phyloP scores from a whole-genome alignment of 2,888 invertebrate genomes.

The Apamea epomidion region DNA sequence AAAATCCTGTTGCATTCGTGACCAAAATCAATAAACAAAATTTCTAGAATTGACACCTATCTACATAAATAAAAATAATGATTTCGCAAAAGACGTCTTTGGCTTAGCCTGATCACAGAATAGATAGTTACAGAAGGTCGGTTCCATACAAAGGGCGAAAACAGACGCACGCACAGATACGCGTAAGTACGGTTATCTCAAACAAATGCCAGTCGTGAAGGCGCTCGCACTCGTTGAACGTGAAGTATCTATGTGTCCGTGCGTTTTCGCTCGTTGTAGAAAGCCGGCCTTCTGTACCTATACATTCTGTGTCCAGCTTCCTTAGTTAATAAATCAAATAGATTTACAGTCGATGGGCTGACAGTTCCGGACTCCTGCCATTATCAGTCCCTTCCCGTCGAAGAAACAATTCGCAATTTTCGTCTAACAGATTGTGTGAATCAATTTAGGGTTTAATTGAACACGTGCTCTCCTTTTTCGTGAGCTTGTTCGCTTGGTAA shows the following conservation, averaged over 20 bases:
- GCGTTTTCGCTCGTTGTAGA: not conserved
- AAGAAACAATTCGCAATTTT: constrained; percentile 59
- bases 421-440: constrained; percentile 28
- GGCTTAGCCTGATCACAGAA: not conserved
- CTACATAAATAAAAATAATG: constrained; percentile 54
- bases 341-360: constrained; percentile 55
- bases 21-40: constrained; percentile 43
- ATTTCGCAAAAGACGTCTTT: constrained; percentile 33
- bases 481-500: not conserved
- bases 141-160: not conserved
- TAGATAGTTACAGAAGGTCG: not conserved
- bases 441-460: constrained; percentile 47
- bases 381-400: constrained; percentile 43
- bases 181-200: too few species aligned
- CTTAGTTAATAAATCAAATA: constrained; percentile 58
- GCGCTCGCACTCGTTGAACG: not conserved
- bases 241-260: not conserved
- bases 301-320: not conserved
- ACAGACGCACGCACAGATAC: too few species aligned
- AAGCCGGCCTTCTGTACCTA: constrained; percentile 11
- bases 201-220: not conserved
- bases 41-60: constrained; percentile 45
- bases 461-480: constrained; percentile 33
- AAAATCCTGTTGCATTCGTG: not conserved
- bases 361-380: constrained; percentile 43